Conservation (phyloP, 2,888 invertebrate species). For the Drosophila anceps region DNA sequence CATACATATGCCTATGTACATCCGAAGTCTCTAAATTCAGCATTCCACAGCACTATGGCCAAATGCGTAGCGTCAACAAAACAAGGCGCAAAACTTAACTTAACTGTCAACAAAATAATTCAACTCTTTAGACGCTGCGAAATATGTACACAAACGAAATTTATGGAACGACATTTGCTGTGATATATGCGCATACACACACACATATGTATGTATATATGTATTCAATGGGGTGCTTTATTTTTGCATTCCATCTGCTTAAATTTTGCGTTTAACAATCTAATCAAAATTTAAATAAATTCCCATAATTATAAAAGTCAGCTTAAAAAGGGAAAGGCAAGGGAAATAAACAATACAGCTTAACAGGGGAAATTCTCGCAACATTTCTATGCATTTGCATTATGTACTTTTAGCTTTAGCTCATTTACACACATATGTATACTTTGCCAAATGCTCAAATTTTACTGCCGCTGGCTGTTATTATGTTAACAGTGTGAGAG, state of each 20-base stretch:
- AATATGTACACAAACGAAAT: slow-evolving; percentile 54
- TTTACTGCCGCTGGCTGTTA: background rate
- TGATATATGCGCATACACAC: background rate
- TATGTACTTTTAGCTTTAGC: background rate
- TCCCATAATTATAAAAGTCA: background rate
- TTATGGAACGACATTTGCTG: slow-evolving; percentile 26
- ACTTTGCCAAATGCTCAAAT: background rate
- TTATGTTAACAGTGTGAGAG: background rate
- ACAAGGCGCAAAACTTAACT: slow-evolving; percentile 65
- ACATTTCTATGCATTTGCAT: too few relatives aligned
- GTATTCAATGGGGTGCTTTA: background rate
- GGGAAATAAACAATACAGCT: background rate
- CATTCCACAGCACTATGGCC: slow-evolving; percentile 65
- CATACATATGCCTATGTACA: slow-evolving; percentile 20
- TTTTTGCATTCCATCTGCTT: slow-evolving; percentile 22
- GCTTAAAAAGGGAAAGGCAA: background rate
- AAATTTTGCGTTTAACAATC: background rate
- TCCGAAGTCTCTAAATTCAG: slow-evolving; percentile 48
- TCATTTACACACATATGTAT: background rate
- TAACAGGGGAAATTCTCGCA: background rate
- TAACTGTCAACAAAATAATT: slow-evolving; percentile 77
- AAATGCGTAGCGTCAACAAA: slow-evolving; percentile 53
- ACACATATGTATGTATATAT: background rate
- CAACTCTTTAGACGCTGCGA: slow-evolving; percentile 61
- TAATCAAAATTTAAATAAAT: background rate